These are phyloP conservation scores for Cheumatopsyche charites DNA, from an alignment of 1,140 invertebrate species.

Conservation along the genomic window DNA sequence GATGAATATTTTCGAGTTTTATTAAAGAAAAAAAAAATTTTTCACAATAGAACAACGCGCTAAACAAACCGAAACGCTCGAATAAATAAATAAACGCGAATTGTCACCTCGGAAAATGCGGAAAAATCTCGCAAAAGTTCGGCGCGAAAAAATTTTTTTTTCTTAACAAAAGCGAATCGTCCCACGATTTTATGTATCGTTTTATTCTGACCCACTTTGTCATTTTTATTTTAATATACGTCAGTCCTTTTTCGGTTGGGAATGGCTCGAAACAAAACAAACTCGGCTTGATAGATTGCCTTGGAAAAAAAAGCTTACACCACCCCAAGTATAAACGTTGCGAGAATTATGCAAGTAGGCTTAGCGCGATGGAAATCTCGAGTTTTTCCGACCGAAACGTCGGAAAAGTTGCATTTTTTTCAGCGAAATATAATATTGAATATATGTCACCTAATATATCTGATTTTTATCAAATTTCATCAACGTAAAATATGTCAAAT, in stretches of 20 bases:
- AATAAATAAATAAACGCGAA: too few species aligned
- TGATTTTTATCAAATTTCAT: too few species aligned
- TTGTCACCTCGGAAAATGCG: too few species aligned
- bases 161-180: too few species aligned
- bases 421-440: too few species aligned
- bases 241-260: slow-evolving; percentile 8
- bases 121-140: too few species aligned
- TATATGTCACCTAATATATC: too few species aligned
- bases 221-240: slow-evolving; percentile 40
- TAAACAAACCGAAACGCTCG: neutral
- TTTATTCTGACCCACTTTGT: slow-evolving; percentile 25
- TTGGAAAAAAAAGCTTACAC: neutral
- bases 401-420: too few species aligned
- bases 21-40: neutral
- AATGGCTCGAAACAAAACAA: slow-evolving; percentile 31
- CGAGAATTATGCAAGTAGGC: neutral
- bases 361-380: too few species aligned
- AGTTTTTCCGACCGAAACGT: too few species aligned
- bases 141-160: too few species aligned
- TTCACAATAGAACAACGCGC: neutral
- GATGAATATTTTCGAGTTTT: neutral
- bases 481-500: too few species aligned
- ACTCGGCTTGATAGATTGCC: slow-evolving; percentile 25
- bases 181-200: slow-evolving; percentile 6
- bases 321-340: neutral